A percentile compares a stretch with the other conserved stretches of the same genome.
Evolutionary conservation across 1,140 invertebrate genomes (phyloP).

Genomic region (Pararge aegeria): DNA sequence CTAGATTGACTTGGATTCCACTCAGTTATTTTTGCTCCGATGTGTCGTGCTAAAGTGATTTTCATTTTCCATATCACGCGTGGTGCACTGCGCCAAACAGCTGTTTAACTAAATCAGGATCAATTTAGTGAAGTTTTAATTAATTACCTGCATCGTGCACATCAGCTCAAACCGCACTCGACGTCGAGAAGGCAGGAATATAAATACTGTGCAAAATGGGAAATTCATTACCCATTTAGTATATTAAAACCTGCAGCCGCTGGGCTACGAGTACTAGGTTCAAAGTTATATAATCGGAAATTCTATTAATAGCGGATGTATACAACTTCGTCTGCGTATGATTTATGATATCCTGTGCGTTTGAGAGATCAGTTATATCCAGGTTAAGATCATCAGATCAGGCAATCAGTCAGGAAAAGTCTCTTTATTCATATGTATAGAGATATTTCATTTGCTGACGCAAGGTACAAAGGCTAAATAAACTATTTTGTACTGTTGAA

Average conservation of each 20-base stretch:
- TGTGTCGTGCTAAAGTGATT: not conserved
- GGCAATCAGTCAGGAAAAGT: no score
- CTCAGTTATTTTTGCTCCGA: not conserved
- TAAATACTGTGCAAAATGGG: conserved; percentile 12
- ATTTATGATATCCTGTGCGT: no score
- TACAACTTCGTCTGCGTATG: no score
- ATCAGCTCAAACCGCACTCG: not conserved
- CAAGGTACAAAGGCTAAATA: no score
- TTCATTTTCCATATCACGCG: not conserved
- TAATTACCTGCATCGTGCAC: conserved; percentile 7
- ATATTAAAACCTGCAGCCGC: conserved; percentile 1
- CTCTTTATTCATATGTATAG: no score
- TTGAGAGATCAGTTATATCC: no score
- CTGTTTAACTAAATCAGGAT: conserved; percentile 14
- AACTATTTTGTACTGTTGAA: no score
- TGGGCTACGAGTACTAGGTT: no score
- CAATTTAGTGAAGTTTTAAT: conserved; percentile 8
- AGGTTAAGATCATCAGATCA: no score
- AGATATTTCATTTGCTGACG: no score
- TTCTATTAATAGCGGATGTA: no score
- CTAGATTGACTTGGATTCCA: conserved; percentile 1
- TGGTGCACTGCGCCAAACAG: conserved; percentile 4
- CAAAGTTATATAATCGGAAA: no score
- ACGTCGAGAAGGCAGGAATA: conserved; percentile 2
- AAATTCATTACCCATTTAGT: conserved; percentile 23